Evolutionary conservation across 1,140 invertebrate species (phyloP), one percentile per base, ranked within the genome.

Genomic region (Drosophila nasuta): DNA sequence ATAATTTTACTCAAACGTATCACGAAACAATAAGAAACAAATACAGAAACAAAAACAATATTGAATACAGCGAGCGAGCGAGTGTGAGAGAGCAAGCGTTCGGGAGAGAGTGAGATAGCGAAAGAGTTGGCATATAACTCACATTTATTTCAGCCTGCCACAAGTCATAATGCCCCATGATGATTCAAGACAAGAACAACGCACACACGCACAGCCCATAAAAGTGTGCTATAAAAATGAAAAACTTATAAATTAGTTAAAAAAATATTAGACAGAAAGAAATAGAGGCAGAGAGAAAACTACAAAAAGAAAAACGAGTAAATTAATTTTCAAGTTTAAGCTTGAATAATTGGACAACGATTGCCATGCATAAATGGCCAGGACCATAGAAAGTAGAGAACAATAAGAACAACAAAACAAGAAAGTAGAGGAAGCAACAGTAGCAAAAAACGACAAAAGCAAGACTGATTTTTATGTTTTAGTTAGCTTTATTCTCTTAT

Each of bases 401-500:
- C 25, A 62, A 74, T 20, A 28, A 51, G 20, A 33, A 3, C n/a
- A 20, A 57, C 35, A 71, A 65, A n/a, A 28, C 11, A 54, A 56
- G 52, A 17, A 64, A 46, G 8, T 20, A 17, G 25, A 45, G 69
- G 8, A 58, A 77, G 54, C 45, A 51, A 20, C 13, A 67, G 54
- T 15, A 52, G 15, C 8, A 67, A 70, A 70, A 25, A 72, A 62
- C 63, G 57, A 81, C 68, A 76, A 58, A 81, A 88, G 72, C 75
- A 91, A 91, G 88, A 91, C 88, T 91, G 88, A 91, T 91, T 91
- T 87, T 86, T 88, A 87, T 72, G 83, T 88, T 77, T 82, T 87
- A 88, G 82, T 87, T 88, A 88, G 82, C 68, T 77, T 66, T 75
- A 77, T 71, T 65, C 57, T 65, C 57, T 62, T 69, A 65, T 66